These are phyloP conservation scores for Anthophora plumipes DNA, from an alignment of 2,888 invertebrate species.

Conservation along the genomic window DNA sequence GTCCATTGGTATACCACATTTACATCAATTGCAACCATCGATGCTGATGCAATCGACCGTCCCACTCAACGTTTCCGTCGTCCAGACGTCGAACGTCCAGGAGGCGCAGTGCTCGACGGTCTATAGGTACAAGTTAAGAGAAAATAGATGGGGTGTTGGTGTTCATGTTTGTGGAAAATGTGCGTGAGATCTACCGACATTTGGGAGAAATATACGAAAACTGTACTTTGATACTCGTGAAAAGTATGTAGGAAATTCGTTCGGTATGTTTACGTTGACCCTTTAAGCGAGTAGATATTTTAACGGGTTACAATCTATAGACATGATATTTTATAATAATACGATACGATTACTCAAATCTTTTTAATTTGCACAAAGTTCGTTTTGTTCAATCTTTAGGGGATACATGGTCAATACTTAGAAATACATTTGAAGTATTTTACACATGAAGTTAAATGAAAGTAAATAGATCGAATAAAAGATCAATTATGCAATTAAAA, in stretches of 20 bases:
- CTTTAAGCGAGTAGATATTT: too few relatives aligned
- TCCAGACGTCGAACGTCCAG: conserved; percentile 71
- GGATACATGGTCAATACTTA: too few relatives aligned
- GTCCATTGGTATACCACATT: conserved; percentile 76
- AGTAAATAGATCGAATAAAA: too few relatives aligned
- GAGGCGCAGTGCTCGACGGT: conserved; percentile 59
- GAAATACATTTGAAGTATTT: background rate
- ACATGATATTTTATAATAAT: too few relatives aligned
- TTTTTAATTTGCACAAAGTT: too few relatives aligned
- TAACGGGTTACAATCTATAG: too few relatives aligned
- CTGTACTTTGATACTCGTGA: background rate
- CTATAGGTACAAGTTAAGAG: conserved; percentile 57
- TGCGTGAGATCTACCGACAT: too few relatives aligned
- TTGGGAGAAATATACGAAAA: background rate
- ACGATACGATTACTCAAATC: too few relatives aligned
- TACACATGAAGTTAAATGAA: background rate
- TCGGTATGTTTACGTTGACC: too few relatives aligned
- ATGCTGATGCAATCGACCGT: conserved; percentile 68
- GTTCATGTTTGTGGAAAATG: background rate
- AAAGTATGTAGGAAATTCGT: background rate
- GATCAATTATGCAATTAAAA: too few relatives aligned
- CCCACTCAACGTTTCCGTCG: conserved; percentile 74
- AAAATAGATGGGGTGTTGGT: background rate
- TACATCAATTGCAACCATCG: conserved; percentile 76
- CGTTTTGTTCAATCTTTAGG: too few relatives aligned